Conservation (phyloP, 1,140 invertebrate species). For the Lucilia cuprina region DNA sequence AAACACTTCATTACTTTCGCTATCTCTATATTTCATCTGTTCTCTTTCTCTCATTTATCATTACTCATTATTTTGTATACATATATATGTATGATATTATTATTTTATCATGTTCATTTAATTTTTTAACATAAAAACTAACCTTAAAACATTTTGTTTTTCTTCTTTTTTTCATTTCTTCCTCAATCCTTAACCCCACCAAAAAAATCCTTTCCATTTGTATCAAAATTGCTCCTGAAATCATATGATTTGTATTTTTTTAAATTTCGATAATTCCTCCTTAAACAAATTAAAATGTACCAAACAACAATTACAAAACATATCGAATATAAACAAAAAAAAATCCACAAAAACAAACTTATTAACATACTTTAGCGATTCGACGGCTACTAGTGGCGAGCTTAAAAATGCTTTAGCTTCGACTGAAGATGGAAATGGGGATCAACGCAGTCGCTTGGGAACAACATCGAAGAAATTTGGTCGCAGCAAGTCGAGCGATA, state of each 20-base stretch:
- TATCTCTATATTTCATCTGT: background rate
- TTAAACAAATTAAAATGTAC: slow-evolving; percentile 32
- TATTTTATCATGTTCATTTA: slow-evolving; percentile 43
- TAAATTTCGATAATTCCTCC: background rate
- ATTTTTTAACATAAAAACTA: slow-evolving; percentile 52
- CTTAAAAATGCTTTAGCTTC: slow-evolving; percentile 47
- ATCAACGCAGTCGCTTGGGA: slow-evolving; percentile 42
- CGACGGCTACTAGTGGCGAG: slow-evolving; percentile 42
- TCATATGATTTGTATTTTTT: background rate
- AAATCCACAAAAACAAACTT: slow-evolving; percentile 41
- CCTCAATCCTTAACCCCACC: background rate
- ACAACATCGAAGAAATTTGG: slow-evolving; percentile 60
- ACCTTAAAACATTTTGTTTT: slow-evolving; percentile 51
- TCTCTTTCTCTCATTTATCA: background rate
- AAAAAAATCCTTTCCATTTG: background rate
- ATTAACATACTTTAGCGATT: slow-evolving; percentile 46
- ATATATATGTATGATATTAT: slow-evolving; percentile 18
- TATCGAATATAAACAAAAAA: slow-evolving; percentile 41
- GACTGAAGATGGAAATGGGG: slow-evolving; percentile 22
- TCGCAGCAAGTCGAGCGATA: slow-evolving; percentile 74
- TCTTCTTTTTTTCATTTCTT: slow-evolving; percentile 47
- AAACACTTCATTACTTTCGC: background rate
- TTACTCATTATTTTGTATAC: background rate
- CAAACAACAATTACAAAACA: background rate
- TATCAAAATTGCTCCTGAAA: background rate